Evolutionary conservation across 92 coral and sea anemone genomes (phyloP).

Genomic region (Nematostella vectensis): DNA sequence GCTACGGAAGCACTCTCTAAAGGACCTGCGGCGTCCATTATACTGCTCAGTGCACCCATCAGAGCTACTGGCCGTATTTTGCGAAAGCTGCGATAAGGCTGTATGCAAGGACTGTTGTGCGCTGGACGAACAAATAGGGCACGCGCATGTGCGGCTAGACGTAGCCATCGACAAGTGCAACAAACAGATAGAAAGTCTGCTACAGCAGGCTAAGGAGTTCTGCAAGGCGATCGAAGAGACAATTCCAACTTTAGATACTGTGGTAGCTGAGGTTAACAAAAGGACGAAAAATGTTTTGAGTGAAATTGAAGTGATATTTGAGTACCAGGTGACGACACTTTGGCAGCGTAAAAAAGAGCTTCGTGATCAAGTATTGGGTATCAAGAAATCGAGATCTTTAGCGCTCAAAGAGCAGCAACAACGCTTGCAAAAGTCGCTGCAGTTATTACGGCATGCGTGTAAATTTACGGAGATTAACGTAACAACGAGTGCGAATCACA

Average conservation of each 20-base stretch:
- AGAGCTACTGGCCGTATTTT: constrained; percentile 26
- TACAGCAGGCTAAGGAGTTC: constrained; percentile 29
- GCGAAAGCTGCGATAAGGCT: constrained; percentile 33
- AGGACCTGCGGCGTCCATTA: constrained; percentile 42
- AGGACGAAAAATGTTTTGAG: constrained; percentile 26
- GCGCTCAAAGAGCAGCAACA: constrained; percentile 36
- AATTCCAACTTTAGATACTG: constrained; percentile 23
- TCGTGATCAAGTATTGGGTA: constrained; percentile 29
- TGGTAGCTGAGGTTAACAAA: constrained; percentile 16
- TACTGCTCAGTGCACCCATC: constrained; percentile 25
- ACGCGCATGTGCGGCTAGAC: constrained; percentile 28
- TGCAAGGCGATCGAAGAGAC: constrained; percentile 30
- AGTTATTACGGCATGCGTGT: constrained; percentile 40
- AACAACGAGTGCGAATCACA: constrained; percentile 21
- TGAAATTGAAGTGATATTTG: constrained; percentile 50
- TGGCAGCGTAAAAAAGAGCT: constrained; percentile 48
- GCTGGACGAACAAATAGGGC: constrained; percentile 14
- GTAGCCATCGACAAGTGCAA: constrained; percentile 37
- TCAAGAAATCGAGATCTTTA: constrained; percentile 29
- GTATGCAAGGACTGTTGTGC: constrained; percentile 43
- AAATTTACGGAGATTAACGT: constrained; percentile 39
- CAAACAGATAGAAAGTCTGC: constrained; percentile 15
- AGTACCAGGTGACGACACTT: constrained; percentile 37
- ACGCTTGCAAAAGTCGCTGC: constrained; percentile 24
- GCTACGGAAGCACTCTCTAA: constrained; percentile 40